These are phyloP conservation scores for Sanderia malayensis DNA, from an alignment of 30 jellyfish, hydroid and myxozoan genomes.

Conservation along the genomic window DNA sequence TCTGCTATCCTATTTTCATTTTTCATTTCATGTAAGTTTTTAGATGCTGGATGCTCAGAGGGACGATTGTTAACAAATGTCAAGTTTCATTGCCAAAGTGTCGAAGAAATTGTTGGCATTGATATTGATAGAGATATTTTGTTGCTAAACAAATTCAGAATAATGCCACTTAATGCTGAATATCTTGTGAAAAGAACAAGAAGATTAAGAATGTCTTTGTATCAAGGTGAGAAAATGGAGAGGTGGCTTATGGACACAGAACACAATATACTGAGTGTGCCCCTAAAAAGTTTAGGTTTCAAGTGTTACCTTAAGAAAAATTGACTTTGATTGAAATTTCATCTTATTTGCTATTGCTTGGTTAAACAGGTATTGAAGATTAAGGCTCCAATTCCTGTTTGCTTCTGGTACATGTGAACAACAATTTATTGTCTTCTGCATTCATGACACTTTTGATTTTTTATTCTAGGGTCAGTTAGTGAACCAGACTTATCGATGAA, in stretches of 20 bases:
- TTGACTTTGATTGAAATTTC: too few species aligned
- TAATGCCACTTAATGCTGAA: constrained; percentile 75
- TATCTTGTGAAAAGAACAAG: constrained; percentile 49
- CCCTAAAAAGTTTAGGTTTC: too few species aligned
- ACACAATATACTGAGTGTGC: too few species aligned
- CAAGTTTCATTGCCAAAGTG: constrained; percentile 61
- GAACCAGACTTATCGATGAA: constrained; percentile 49
- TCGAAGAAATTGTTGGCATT: constrained; percentile 81
- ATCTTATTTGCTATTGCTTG: too few species aligned
- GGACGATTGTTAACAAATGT: constrained; percentile 65
- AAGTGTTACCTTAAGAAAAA: too few species aligned
- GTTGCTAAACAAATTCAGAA: constrained; percentile 34
- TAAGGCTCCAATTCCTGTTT: too few species aligned
- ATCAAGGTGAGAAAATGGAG: constrained; percentile 47
- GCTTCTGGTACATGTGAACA: too few species aligned
- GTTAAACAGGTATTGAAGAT: too few species aligned
- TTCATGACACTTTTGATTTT: too few species aligned
- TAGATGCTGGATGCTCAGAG: constrained; percentile 96
- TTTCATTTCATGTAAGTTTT: too few species aligned
- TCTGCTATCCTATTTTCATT: too few species aligned
- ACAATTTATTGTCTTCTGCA: too few species aligned
- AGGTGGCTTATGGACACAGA: background rate
- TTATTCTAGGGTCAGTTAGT: constrained; percentile 70
- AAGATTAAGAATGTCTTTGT: constrained; percentile 76
- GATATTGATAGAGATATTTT: constrained; percentile 75